Evolutionary conservation across 1,140 invertebrate genomes (phyloP).

Genomic region (Pseudomyrmex sp.): DNA sequence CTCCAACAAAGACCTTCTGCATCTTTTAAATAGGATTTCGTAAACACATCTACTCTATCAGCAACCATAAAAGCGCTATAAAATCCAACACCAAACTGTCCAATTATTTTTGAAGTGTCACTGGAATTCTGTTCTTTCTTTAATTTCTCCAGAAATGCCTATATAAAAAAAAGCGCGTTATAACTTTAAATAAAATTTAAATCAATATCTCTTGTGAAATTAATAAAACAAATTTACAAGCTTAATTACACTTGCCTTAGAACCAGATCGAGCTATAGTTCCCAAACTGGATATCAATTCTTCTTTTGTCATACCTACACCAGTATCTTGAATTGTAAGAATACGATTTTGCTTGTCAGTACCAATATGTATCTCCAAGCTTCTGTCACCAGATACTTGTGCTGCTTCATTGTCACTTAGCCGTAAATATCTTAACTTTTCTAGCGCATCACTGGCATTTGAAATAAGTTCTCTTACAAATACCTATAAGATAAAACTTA

Average conservation of each 20-base stretch:
- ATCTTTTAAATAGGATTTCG: constrained; percentile 87
- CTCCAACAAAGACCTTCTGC: constrained; percentile 93
- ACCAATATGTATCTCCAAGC: constrained; percentile 94
- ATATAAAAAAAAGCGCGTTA: constrained; percentile 32
- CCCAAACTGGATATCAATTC: constrained; percentile 96
- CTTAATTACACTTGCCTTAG: constrained; percentile 88
- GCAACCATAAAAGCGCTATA: constrained; percentile 99
- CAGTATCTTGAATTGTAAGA: constrained; percentile 96
- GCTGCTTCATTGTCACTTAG: constrained; percentile 86
- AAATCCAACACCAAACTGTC: constrained; percentile 99
- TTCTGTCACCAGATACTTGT: constrained; percentile 85
- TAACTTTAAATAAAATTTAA: constrained; percentile 6
- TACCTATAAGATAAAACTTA: constrained; percentile 86
- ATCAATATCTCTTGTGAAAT: neutral
- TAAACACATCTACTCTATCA: constrained; percentile 96
- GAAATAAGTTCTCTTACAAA: constrained; percentile 98
- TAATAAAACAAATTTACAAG: constrained; percentile 7
- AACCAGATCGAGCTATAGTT: constrained; percentile 97
- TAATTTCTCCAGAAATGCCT: constrained; percentile 94
- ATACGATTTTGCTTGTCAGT: constrained; percentile 95
- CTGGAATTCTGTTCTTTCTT: constrained; percentile 89
- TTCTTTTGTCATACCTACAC: constrained; percentile 97
- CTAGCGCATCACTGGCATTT: constrained; percentile 98
- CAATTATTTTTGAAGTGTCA: constrained; percentile 94
- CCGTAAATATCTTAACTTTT: constrained; percentile 93